These are phyloP conservation scores for Antheraea pernyi DNA, from an alignment of 1,140 invertebrate species.

Conservation along the genomic window DNA sequence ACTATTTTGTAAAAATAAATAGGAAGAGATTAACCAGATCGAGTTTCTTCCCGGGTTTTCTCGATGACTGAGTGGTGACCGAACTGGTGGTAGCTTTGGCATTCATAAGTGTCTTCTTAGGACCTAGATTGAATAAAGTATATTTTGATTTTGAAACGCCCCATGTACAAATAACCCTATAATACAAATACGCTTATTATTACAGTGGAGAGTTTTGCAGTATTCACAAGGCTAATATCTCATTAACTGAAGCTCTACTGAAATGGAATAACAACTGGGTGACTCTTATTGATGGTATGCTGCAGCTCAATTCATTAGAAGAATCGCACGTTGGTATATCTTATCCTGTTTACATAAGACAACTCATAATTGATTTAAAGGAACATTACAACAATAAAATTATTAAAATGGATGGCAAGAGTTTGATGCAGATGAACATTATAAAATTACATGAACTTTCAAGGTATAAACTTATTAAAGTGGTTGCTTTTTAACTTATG, in stretches of 20 bases:
- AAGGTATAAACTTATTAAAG: slow-evolving; percentile 17
- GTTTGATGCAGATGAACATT: slow-evolving; percentile 5
- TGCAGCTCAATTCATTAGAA: slow-evolving; percentile 38
- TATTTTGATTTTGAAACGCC: no score
- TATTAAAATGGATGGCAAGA: not conserved
- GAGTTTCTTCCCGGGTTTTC: no score
- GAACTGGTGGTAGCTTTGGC: no score
- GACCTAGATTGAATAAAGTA: no score
- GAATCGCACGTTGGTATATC: slow-evolving; percentile 24
- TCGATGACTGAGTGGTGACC: no score
- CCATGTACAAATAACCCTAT: no score
- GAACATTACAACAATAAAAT: slow-evolving; percentile 12
- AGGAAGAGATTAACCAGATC: no score
- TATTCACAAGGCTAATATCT: slow-evolving; percentile 23
- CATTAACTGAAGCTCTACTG: slow-evolving; percentile 27
- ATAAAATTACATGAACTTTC: slow-evolving; percentile 13
- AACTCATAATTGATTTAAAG: slow-evolving; percentile 27
- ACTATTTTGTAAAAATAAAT: no score
- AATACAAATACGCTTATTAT: not conserved
- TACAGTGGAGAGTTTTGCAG: slow-evolving; percentile 39
- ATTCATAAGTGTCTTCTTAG: no score
- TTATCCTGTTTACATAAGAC: slow-evolving; percentile 21
- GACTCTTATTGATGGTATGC: slow-evolving; percentile 41
- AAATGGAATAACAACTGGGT: slow-evolving; percentile 45
- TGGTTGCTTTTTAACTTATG: no score